Conservation (phyloP, 2,888 invertebrate genomes). For the Morpho helenor region DNA sequence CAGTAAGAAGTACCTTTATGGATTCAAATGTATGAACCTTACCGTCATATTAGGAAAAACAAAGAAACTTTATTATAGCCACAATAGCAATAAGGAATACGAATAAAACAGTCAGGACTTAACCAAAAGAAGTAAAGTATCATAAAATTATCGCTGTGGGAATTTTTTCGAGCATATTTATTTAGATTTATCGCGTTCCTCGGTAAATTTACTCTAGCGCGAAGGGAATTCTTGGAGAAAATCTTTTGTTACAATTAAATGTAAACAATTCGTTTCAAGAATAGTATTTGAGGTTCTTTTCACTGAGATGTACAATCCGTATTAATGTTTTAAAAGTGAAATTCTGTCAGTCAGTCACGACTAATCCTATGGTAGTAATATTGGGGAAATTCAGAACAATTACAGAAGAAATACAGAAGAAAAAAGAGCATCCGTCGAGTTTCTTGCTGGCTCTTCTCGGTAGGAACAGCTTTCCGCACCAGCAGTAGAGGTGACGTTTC, state of each 20-base stretch:
- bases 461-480: too few species aligned
- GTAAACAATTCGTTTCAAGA: constrained; percentile 5
- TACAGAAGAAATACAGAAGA: too few species aligned
- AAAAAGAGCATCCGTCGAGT: too few species aligned
- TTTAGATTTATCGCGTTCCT: constrained; percentile 34
- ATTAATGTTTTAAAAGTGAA: too few species aligned
- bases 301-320: neutral
- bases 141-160: constrained; percentile 20
- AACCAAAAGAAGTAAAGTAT: constrained; percentile 11
- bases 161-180: constrained; percentile 31
- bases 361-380: too few species aligned
- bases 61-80: constrained; percentile 1
- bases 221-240: constrained; percentile 15
- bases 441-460: too few species aligned
- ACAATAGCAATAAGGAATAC: constrained; percentile 18
- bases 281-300: neutral
- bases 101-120: constrained; percentile 17
- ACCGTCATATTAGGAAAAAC: neutral
- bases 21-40: too few species aligned
- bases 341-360: too few species aligned
- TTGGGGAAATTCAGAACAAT: too few species aligned
- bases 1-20: too few species aligned
- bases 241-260: constrained; percentile 21
- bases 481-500: too few species aligned
- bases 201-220: constrained; percentile 23